These are phyloP conservation scores for Drosophila paranaensis DNA, from an alignment of 2,888 invertebrate species.

Conservation along the genomic window DNA sequence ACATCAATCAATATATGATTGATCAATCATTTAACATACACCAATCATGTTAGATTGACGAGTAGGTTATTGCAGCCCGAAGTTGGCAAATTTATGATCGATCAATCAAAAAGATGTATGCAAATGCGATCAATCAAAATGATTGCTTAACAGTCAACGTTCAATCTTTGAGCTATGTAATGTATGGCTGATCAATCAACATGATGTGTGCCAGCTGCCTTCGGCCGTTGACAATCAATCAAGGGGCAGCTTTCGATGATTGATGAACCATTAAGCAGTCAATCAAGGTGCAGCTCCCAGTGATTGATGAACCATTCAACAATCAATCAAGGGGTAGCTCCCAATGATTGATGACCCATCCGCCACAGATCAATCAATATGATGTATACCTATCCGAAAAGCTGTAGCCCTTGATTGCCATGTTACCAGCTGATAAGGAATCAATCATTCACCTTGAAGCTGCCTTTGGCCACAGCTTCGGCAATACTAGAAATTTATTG, in stretches of 20 bases:
- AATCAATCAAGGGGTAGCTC: too few species aligned
- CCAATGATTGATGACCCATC: neutral
- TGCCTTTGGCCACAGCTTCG: neutral
- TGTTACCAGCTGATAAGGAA: neutral
- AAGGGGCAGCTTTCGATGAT: neutral
- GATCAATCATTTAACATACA: neutral
- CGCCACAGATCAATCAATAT: neutral
- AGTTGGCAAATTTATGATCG: too few species aligned
- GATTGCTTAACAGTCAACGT: neutral
- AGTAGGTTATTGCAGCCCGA: too few species aligned
- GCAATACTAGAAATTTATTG: conserved; percentile 1
- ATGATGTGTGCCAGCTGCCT: neutral
- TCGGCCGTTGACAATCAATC: neutral
- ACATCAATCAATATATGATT: neutral
- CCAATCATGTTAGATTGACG: too few species aligned
- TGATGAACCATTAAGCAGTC: too few species aligned
- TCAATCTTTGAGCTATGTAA: too few species aligned
- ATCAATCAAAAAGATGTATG: neutral
- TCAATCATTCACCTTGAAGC: neutral
- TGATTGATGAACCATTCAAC: too few species aligned
- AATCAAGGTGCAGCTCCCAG: too few species aligned
- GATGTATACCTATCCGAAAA: neutral
- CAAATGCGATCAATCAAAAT: neutral
- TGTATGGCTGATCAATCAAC: neutral
- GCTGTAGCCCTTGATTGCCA: neutral